phyloP scores from a whole-genome alignment of 2,888 invertebrate genomes.

The Mycalesis mineus region DNA sequence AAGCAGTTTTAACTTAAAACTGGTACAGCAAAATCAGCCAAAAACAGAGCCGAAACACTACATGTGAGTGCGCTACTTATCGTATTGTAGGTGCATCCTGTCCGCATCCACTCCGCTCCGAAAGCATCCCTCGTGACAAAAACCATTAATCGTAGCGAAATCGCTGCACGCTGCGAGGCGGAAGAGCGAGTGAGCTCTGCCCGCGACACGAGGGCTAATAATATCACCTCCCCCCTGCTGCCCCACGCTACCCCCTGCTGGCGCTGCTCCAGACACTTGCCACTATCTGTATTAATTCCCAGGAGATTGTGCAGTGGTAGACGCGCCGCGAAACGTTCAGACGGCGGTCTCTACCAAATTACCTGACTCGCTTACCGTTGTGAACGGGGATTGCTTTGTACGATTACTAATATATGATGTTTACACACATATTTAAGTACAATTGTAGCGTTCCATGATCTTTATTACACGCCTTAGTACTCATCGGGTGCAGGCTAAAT shows the following conservation, averaged over 20 bases:
- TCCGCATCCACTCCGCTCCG: not conserved
- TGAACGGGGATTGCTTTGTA: too few species aligned
- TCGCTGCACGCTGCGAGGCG: not conserved
- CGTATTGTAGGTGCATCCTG: not conserved
- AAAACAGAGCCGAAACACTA: too few species aligned
- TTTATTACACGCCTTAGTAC: not conserved
- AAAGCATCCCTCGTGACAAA: not conserved
- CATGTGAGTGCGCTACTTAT: too few species aligned
- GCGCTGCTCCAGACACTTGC: conserved; percentile 39
- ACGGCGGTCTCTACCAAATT: too few species aligned
- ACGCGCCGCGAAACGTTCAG: not conserved
- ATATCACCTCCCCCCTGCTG: not conserved
- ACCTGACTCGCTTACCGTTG: too few species aligned
- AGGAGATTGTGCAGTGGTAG: not conserved
- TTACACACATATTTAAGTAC: too few species aligned
- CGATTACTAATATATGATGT: too few species aligned
- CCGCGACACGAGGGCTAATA: conserved; percentile 7
- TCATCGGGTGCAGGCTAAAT: not conserved
- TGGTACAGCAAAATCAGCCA: too few species aligned
- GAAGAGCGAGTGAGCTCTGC: not conserved
- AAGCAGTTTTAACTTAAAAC: too few species aligned
- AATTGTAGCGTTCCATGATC: too few species aligned
- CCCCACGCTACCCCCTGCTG: conserved; percentile 26
- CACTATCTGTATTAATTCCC: conserved; percentile 2
- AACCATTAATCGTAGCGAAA: conserved; percentile 1